These are phyloP conservation scores for Psammodynastes pulverulentus DNA, from an alignment of 2,113 vertebrate genomes.

Conservation along the genomic window DNA sequence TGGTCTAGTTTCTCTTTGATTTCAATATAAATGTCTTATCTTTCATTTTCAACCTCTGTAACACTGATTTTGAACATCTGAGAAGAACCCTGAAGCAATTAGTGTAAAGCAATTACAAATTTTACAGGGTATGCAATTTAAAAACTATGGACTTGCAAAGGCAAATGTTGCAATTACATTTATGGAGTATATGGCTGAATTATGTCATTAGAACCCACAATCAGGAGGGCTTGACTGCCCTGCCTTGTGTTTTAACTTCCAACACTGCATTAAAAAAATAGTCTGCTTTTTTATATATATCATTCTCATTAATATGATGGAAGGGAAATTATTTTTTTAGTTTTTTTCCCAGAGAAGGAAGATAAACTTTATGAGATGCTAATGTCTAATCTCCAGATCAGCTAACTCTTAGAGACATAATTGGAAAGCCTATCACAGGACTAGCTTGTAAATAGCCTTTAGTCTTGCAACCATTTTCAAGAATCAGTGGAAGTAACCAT, in stretches of 20 bases:
- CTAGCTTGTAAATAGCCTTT: neutral
- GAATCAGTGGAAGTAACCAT: neutral
- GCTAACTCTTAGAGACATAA: neutral
- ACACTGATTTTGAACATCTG: constrained; percentile 1
- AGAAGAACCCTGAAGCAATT: neutral
- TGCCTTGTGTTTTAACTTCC: neutral
- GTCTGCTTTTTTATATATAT: neutral
- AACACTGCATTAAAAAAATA: neutral
- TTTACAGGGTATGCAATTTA: neutral
- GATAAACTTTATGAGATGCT: neutral
- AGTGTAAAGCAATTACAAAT: constrained; percentile 16
- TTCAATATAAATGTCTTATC: constrained; percentile 44
- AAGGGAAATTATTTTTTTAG: neutral
- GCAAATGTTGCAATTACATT: neutral
- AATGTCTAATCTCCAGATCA: neutral
- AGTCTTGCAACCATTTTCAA: neutral
- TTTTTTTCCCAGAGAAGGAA: neutral
- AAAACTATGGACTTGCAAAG: neutral
- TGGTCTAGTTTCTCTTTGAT: constrained; percentile 56
- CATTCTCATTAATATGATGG: neutral
- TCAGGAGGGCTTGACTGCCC: neutral
- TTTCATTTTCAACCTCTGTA: constrained; percentile 43
- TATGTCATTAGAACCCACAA: neutral
- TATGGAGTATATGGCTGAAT: neutral
- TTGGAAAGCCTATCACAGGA: neutral